Evolutionary conservation across 2,888 invertebrate genomes (phyloP).

Genomic region (Slavum lentiscoides): DNA sequence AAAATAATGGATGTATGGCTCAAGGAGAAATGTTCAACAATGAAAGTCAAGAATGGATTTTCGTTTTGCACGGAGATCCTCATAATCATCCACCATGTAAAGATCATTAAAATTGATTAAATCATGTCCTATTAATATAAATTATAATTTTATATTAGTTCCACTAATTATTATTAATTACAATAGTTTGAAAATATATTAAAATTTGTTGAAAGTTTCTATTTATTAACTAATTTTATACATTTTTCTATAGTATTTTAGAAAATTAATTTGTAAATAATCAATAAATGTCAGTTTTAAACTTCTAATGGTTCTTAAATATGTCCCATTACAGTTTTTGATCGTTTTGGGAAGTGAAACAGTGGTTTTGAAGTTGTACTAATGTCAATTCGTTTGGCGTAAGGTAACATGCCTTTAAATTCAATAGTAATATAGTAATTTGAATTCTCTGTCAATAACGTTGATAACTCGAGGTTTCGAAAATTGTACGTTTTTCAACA

Average conservation of each 20-base stretch:
- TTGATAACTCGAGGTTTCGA: too few species aligned
- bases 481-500: too few species aligned
- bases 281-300: too few species aligned
- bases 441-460: too few species aligned
- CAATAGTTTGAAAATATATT: neutral
- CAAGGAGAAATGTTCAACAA: constrained; percentile 38
- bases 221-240: neutral
- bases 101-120: neutral
- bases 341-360: too few species aligned
- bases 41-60: constrained; percentile 38
- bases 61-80: neutral
- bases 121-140: neutral
- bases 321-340: too few species aligned
- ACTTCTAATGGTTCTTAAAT: too few species aligned
- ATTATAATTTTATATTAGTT: neutral
- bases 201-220: neutral
- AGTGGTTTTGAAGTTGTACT: too few species aligned
- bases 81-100: constrained; percentile 27
- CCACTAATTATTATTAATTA: neutral
- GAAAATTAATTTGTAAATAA: neutral
- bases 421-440: too few species aligned
- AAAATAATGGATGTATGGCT: constrained; percentile 12
- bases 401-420: too few species aligned
- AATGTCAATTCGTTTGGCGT: too few species aligned
- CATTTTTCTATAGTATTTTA: neutral